Evolutionary conservation across 2,888 invertebrate genomes (phyloP).

Genomic region (Campaea margaritaria): DNA sequence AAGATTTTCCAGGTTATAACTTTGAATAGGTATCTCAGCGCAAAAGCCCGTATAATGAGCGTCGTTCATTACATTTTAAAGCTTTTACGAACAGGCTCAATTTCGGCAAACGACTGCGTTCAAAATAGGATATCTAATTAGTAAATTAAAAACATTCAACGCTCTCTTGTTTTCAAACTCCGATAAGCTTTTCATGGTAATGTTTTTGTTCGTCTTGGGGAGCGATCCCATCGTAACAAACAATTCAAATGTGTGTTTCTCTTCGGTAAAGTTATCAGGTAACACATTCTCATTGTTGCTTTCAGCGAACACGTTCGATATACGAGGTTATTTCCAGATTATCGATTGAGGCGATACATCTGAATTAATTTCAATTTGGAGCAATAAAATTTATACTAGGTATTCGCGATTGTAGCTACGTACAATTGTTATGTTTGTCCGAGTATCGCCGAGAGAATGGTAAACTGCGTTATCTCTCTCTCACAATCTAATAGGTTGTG

Average conservation of each 20-base stretch:
- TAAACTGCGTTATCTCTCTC: constrained; percentile 33
- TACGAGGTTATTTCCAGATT: constrained; percentile 2
- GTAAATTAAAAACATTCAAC: constrained; percentile 17
- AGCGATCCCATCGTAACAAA: constrained; percentile 1
- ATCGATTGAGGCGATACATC: constrained; percentile 2
- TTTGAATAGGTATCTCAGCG: constrained; percentile 3
- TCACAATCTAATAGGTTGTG: constrained; percentile 36
- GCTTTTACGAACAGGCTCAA: too few relatives aligned
- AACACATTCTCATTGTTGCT: constrained; percentile 6
- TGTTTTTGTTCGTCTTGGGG: constrained; percentile 10
- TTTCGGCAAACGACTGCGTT: too few relatives aligned
- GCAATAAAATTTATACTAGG: background rate
- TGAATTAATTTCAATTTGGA: constrained; percentile 3
- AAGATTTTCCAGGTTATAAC: constrained; percentile 5
- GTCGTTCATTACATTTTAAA: too few relatives aligned
- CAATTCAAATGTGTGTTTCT: constrained; percentile 1
- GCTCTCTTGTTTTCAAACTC: background rate
- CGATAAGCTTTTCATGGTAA: background rate
- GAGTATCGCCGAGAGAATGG: constrained; percentile 21
- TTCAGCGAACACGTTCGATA: constrained; percentile 3
- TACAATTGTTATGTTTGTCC: constrained; percentile 18
- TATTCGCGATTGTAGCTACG: background rate
- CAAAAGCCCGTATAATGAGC: background rate
- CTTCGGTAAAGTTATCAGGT: constrained; percentile 6
- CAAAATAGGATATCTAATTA: background rate